Evolutionary conservation across 2,888 invertebrate species (phyloP).

Genomic region (Epinotia demarniana): DNA sequence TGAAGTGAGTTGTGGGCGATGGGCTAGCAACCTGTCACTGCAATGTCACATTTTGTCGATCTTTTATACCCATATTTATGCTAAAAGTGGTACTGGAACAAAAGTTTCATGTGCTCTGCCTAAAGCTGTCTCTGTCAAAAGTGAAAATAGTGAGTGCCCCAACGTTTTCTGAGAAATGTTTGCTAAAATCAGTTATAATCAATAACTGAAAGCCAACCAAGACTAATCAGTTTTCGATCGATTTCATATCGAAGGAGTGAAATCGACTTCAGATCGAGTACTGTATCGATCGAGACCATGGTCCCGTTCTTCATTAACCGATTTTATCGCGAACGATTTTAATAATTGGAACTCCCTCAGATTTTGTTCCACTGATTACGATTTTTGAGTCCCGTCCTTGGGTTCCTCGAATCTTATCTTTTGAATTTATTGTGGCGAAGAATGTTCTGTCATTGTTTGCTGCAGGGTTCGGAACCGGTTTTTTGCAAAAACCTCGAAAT

Average conservation of each 20-base stretch:
- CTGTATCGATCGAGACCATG: conserved; percentile 70
- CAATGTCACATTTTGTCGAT: too few species aligned
- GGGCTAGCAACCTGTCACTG: too few species aligned
- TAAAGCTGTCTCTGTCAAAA: too few species aligned
- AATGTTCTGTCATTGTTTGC: conserved; percentile 31
- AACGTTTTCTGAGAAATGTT: background rate
- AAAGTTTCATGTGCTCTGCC: too few species aligned
- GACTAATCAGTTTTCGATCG: conserved; percentile 70
- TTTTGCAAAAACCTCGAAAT: too few species aligned
- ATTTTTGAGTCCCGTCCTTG: conserved; percentile 67
- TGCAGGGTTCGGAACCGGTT: too few species aligned
- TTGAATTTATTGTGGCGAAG: conserved; percentile 47
- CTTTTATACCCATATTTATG: too few species aligned
- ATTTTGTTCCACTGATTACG: conserved; percentile 75
- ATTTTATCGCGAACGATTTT: conserved; percentile 80
- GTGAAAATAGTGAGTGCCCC: too few species aligned
- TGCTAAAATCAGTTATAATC: background rate
- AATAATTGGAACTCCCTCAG: conserved; percentile 75
- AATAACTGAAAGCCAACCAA: background rate
- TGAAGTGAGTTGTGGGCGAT: too few species aligned
- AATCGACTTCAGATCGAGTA: conserved; percentile 78
- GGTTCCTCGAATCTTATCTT: conserved; percentile 64
- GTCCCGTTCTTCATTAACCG: conserved; percentile 82
- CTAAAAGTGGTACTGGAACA: too few species aligned
- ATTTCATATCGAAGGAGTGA: conserved; percentile 72